Conservation (phyloP, 2,113 vertebrate species). For the Silurus meridionalis region DNA sequence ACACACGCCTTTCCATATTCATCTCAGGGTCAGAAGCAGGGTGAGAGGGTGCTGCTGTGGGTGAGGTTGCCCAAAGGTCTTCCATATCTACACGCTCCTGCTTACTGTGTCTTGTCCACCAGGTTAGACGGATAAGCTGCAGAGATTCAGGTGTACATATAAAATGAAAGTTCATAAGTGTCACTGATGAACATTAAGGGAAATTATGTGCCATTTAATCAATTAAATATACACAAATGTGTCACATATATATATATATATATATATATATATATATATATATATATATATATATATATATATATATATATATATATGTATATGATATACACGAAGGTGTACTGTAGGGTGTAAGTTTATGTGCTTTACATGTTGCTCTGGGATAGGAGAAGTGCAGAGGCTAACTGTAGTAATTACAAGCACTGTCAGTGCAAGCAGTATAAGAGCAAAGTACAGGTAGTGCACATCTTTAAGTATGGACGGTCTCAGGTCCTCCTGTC, state of each 20-base stretch:
- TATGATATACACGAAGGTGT: no score
- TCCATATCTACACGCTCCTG: conserved; percentile 57
- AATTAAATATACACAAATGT: not conserved
- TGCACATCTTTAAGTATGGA: conserved; percentile 82
- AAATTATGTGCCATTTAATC: not conserved
- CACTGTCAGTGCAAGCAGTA: conserved; percentile 78
- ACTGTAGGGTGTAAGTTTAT: not conserved
- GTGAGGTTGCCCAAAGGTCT: conserved; percentile 22
- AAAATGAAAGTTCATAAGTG: not conserved
- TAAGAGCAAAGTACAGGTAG: conserved; percentile 92
- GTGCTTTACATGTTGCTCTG: conserved; percentile 79
- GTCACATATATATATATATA: no score
- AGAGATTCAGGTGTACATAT: not conserved
- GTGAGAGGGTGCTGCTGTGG: not conserved
- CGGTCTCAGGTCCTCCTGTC: conserved; percentile 81
- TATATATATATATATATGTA: no score
- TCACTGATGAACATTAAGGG: not conserved
- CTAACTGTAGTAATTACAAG: conserved; percentile 75
- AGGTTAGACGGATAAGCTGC: conserved; percentile 74
- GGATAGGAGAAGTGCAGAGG: conserved; percentile 79
- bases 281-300: no score
- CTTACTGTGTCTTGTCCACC: conserved; percentile 84
- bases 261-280: no score
- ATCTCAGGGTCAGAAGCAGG: not conserved
- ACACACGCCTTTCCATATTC: conserved; percentile 38